These are phyloP conservation scores for Poicephalus meyeri DNA, from an alignment of 2,113 vertebrate species.

Conservation along the genomic window DNA sequence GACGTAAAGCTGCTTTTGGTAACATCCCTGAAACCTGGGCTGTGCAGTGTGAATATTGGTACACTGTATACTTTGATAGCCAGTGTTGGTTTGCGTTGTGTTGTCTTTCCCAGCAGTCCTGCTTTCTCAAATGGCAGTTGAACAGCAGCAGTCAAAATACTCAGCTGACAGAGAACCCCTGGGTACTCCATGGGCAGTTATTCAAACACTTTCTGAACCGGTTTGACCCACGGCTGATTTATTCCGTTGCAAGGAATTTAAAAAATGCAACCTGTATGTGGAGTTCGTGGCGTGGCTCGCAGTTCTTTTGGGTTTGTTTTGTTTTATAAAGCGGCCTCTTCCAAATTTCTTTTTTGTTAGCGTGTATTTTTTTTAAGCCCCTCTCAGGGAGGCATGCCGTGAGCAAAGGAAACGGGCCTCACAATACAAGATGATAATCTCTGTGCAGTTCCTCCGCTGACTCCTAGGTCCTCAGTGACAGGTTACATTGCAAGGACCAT, in stretches of 20 bases:
- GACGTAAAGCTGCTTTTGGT: neutral
- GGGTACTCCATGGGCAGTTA: conserved; percentile 50
- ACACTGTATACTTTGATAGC: conserved; percentile 10
- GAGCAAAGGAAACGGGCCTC: neutral
- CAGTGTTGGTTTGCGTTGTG: conserved; percentile 40
- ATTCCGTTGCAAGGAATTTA: conserved; percentile 27
- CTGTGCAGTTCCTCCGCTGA: neutral
- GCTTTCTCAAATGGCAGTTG: conserved; percentile 16
- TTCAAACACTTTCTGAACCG: conserved; percentile 69
- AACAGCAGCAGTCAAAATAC: conserved; percentile 49
- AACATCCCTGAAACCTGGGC: rapidly evolving
- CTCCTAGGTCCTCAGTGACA: neutral
- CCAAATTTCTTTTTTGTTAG: neutral
- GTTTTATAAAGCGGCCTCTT: neutral
- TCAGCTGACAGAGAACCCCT: conserved; percentile 22
- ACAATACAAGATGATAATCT: neutral
- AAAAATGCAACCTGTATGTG: conserved; percentile 25
- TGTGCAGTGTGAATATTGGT: neutral
- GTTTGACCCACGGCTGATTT: conserved; percentile 65
- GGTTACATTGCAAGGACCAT: neutral
- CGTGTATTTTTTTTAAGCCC: neutral
- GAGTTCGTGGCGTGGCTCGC: neutral
- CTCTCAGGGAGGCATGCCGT: neutral
- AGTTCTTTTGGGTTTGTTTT: neutral
- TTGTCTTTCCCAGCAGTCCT: conserved; percentile 45